Evolutionary conservation across 2,888 invertebrate genomes (phyloP), one percentile per base, ranked within the genome.

Genomic region (Agrenia bidenticulata): DNA sequence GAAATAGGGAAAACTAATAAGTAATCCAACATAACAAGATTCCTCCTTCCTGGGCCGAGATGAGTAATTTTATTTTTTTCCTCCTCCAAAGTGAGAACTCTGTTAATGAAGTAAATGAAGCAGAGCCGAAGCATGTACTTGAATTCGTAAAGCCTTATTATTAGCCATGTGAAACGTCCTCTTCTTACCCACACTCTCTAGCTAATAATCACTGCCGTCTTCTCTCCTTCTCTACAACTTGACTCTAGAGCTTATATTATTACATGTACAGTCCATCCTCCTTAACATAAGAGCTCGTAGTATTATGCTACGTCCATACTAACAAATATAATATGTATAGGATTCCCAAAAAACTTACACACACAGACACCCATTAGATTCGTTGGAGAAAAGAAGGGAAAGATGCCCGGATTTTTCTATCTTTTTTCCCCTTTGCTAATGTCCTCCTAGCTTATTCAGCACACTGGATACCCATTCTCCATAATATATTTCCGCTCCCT

Each of bases 101-200:
- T 39, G 54, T 51, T 64, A 67, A 70, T 64, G 67, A 63, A 64
- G 67, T 64, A 64, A 67, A 67, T 67, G 67, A 67, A 67, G 70
- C 60, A 63, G 70, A 54, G 58, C 59, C 39, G 58, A 57, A 54
- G 64, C 70, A 61, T 70, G 70, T 67, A 60, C 60, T 61, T 67
- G 70, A 70, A 70, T 70, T 70, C 67, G 53, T 67, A 70, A 70
- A 67, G 70, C 70, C 70, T 70, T 62, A 67, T 70, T 70, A 70
- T 62, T 61, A 66, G 61, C 54, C 32, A 23, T 51, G 23, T 15
- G 45, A 45, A 45, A 4, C 45, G 45, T 23, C 24, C 23, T 51
- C 24, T 5, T 5, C 5, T 45, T 45, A 32, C 32, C 32, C 11
- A 32, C 32, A 19, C 45, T 17, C 45, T 45, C 5, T 4, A 45